Evolutionary conservation across 2,113 vertebrate species (phyloP), one percentile per base, ranked within the genome.

Genomic region (Onychorhynchus coronatus): DNA sequence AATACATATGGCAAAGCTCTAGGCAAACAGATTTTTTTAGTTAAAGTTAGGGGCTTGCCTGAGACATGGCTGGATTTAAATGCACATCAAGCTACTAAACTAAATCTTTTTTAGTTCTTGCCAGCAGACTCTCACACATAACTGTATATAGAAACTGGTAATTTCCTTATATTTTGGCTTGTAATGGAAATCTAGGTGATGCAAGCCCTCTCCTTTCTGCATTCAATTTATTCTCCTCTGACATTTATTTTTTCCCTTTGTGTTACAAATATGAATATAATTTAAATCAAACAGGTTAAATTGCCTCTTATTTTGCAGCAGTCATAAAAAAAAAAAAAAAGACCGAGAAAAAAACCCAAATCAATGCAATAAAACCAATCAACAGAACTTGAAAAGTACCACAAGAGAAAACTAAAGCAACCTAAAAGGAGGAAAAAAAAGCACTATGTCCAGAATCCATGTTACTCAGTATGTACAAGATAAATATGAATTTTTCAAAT

Each of bases 61-160:
- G 96, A 98, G 97, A 95, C 97, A 97, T 93, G 96, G 97, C 97
- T 97, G 96, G 97, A 97, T 98, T 97, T 97, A 93, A 98, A 97
- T 97, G 98, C 97, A 98, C 97, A 96, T 97, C 96, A 95, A 98
- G 97, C 93, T 90, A 88, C 97, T 97, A 94, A 98, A 95, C 59
- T 90, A 91, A 96, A 92, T 89, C 85, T 82, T 97, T 95, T 93
- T 91, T 97, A 53, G 72, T 91, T 82, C 94, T 96, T 98, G 97
- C 98, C 97, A 98, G 93, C 93, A 92, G 93, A 95, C 91, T 96
- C 95, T 96, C 97, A 96, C 97, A 98, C 97, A 96, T 47, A 73
- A 96, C 98, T 98, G 98, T 98, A 98, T 97, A 98, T 97, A 98
- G 98, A 98, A 97, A 95, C 87, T 92, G 89, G 97, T 90, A 97